phyloP scores from a whole-genome alignment of 1,140 invertebrate genomes.

The Drosophila pectinifera region DNA sequence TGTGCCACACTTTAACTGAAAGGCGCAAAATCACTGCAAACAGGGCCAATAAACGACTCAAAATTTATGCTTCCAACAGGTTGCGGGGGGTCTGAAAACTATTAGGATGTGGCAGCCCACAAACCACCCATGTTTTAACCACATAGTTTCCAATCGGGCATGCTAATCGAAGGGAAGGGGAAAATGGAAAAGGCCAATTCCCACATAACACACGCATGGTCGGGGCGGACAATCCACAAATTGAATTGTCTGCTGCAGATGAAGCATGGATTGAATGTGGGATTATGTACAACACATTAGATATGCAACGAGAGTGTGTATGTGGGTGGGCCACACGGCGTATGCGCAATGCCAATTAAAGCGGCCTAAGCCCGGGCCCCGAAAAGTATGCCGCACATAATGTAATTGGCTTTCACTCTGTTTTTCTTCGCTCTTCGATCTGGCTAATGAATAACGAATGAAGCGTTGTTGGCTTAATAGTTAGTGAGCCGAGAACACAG shows the following conservation, averaged over 20 bases:
- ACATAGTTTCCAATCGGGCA: conserved; percentile 16
- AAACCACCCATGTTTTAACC: conserved; percentile 19
- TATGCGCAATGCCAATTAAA: conserved; percentile 69
- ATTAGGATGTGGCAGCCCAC: not conserved
- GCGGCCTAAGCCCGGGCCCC: conserved; percentile 18
- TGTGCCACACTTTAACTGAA: not conserved
- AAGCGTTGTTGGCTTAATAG: conserved; percentile 41
- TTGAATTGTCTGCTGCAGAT: conserved; percentile 66
- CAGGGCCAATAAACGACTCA: not conserved
- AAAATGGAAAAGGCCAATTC: conserved; percentile 18
- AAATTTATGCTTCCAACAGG: conserved; percentile 28
- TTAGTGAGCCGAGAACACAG: conserved; percentile 47
- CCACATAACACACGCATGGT: conserved; percentile 51
- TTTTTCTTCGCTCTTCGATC: conserved; percentile 41
- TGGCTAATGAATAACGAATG: conserved; percentile 62
- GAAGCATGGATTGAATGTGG: conserved; percentile 58
- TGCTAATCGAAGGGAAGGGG: conserved; percentile 22
- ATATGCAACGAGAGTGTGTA: conserved; percentile 13
- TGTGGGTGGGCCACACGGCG: conserved; percentile 37
- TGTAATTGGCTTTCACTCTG: conserved; percentile 33
- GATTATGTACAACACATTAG: conserved; percentile 38
- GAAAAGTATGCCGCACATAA: conserved; percentile 68
- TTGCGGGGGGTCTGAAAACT: not conserved
- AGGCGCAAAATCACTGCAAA: conserved; percentile 29
- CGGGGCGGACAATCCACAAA: conserved; percentile 35